phyloP scores from a whole-genome alignment of 2,797 vertebrate species.

The Alosa sapidissima region DNA sequence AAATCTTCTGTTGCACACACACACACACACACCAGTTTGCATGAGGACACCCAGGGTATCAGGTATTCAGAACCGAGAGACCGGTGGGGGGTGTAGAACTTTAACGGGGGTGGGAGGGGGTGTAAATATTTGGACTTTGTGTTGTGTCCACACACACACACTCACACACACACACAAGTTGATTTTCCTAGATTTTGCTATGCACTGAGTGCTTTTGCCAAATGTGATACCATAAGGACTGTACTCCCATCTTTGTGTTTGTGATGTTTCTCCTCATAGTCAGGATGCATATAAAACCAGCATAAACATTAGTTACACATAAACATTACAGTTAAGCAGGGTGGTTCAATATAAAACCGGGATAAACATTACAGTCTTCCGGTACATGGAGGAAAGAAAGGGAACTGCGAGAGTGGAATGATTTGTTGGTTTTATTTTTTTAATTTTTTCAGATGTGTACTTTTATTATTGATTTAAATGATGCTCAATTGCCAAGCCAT shows the following conservation, averaged over 20 bases:
- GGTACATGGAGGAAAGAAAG: background rate
- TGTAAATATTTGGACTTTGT: too few relatives aligned
- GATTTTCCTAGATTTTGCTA: background rate
- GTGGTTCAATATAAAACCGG: too few relatives aligned
- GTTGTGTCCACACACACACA: background rate
- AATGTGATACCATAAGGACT: background rate
- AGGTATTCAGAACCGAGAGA: too few relatives aligned
- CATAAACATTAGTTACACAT: background rate
- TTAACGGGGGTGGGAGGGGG: too few relatives aligned
- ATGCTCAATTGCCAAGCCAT: background rate
- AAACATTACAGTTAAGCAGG: too few relatives aligned
- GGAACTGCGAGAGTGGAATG: background rate
- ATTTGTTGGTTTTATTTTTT: too few relatives aligned
- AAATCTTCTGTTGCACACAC: too few relatives aligned
- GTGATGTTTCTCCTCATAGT: background rate
- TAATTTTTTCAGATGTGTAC: too few relatives aligned
- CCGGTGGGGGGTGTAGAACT: too few relatives aligned
- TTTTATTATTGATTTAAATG: background rate
- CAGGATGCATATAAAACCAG: background rate
- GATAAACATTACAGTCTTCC: background rate
- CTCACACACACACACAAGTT: background rate
- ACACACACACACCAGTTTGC: too few relatives aligned
- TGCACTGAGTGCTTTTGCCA: background rate
- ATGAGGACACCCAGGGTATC: too few relatives aligned
- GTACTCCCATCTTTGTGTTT: background rate